Base-by-base conservation (phyloP, 2,113 vertebrate species). In the Emydocephalus ijimae region DNA sequence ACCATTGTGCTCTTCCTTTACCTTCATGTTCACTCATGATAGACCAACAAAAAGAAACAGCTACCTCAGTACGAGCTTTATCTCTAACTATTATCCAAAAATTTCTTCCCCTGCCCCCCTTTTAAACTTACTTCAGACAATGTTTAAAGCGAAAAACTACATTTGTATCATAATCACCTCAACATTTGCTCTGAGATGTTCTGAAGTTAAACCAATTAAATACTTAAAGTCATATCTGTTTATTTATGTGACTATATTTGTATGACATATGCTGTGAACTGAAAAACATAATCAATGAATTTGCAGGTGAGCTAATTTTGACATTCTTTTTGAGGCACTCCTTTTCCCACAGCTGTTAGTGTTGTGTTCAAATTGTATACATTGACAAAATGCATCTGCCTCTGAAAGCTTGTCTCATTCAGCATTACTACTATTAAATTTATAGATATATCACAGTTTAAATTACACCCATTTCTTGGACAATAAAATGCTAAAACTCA, bases 391-490 rank as follows among this genome's bases (percentile, higher is more conserved):
- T 97, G 97, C 93, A 94, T 96, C 97, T 98, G 98, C 95, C 96
- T 98, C 96, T 96, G 97, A 97, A 97, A 98, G 97, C 97, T 96
- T 97, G 97, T 97, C 97, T 97, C 97, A 96, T 96, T 98, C 96
- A 90, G 97, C 97, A 97, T 95, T 95, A 97, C 97, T 97, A 98
- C 97, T 96, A 97, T 94, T 97, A 97, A 97, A 97, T 98, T 97
- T 95, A 97, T 97, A 61, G 15, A 54, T 61, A 98, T 98, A 98
- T 97, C 97, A 98, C 97, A 94, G 96, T 97, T 98, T 97, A 97
- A 98, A 98, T 98, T 98, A 98, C 97, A 98, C 96, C 97, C 96
- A 96, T 96, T 97, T 98, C 97, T 97, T 97, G 97, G 98, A 97
- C 97, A 97, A 96, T 96, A 97, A 97, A 98, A 98, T 96, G 96